These are phyloP conservation scores for Sycophila texana DNA, from an alignment of 2,888 invertebrate genomes.

Conservation along the genomic window DNA sequence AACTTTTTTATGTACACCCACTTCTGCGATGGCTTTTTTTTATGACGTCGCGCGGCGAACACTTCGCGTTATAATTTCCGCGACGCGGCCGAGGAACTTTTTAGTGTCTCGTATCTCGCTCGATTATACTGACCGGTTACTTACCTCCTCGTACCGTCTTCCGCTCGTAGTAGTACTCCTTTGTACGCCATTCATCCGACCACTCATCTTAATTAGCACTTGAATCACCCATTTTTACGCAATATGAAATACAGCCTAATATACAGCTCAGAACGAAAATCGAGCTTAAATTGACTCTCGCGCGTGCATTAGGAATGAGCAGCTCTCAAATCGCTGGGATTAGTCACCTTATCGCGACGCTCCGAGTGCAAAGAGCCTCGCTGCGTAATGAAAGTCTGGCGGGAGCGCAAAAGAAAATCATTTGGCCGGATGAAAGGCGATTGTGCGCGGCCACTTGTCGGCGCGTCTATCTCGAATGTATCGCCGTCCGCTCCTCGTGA, in stretches of 20 bases:
- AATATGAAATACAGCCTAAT: too few species aligned
- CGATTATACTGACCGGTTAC: constrained; percentile 8
- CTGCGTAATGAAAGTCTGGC: neutral
- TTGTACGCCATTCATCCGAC: too few species aligned
- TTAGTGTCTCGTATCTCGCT: neutral
- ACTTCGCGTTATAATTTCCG: neutral
- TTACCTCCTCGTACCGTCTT: neutral
- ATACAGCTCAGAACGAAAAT: too few species aligned
- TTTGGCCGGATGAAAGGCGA: constrained; percentile 41
- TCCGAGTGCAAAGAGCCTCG: neutral
- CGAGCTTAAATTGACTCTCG: too few species aligned
- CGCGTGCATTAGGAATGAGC: too few species aligned
- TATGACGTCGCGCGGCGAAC: neutral
- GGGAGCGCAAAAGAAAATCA: constrained; percentile 26
- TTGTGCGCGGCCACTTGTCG: constrained; percentile 40
- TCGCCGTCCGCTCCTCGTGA: constrained; percentile 52
- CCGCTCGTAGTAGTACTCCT: too few species aligned
- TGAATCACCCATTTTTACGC: neutral
- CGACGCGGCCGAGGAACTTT: neutral
- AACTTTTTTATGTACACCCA: constrained; percentile 32
- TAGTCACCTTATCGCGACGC: neutral
- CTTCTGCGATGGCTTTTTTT: constrained; percentile 44
- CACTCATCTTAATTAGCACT: neutral
- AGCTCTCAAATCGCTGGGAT: too few species aligned
- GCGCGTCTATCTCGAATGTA: neutral